Evolutionary conservation across 2,888 invertebrate species (phyloP), one percentile per base, ranked within the genome.

Genomic region (Coelinius sp.): DNA sequence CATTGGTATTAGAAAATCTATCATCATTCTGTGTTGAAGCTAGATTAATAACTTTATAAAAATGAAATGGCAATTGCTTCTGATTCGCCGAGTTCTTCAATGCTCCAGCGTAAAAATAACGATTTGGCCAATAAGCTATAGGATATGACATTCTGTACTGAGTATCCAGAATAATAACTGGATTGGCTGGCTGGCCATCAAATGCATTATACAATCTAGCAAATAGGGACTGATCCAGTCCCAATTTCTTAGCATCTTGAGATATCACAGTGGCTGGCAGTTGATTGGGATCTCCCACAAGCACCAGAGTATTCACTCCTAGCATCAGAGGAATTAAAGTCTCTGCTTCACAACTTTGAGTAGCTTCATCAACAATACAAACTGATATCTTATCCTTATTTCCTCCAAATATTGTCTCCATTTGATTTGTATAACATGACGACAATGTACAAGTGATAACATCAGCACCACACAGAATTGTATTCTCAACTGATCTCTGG

Each of bases 91-190:
- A 77, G 46, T 83, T 89, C 53, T 77, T 81, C 63, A 95, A 87
- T 75, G 84, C 87, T 6, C 90, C 90, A 53, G 88, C 88, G 84
- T 96, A 95, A 87, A 95, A 94, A 56, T 90, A 90, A 41, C 89
- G 86, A 86, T 94, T 95, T 0, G 97, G 96, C 90, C 94, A 97
- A 70, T 89, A 88, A 1, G 93, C 93, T 77, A 97, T 96, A 68
- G 93, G 92, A 0, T 91, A 90, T 78, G 95, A 93, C 97, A 97
- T 97, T 75, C 97, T 91, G 87, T 96, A 97, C 86, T 97, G 97
- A 1, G 88, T 89, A 76, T 90, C 89, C 31, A 95, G 88, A 78
- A 91, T 87, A 75, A 90, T 88, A 7, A 92, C 89, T 0, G 91
- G 91, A 77, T 82, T 86, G 12, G 75, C 49, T 7, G 79, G 67